Conservation (phyloP, 2,797 vertebrate genomes). For the Amniataba percoides region DNA sequence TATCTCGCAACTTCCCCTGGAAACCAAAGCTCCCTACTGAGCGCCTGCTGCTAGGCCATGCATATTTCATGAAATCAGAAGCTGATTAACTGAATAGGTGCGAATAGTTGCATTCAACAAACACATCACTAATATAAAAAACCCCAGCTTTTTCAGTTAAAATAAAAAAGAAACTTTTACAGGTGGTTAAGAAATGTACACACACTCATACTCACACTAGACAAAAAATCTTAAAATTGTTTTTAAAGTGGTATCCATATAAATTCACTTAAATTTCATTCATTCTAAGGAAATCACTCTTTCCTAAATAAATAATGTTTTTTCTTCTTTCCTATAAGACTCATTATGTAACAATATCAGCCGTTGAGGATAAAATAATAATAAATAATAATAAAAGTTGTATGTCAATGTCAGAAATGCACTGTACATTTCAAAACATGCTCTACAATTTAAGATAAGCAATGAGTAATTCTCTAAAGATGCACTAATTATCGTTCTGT, state of each 20-base stretch:
- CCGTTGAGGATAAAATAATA: too few species aligned
- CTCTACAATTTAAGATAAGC: too few species aligned
- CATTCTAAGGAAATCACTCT: slow-evolving; percentile 11
- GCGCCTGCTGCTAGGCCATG: slow-evolving; percentile 72
- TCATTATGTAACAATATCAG: too few species aligned
- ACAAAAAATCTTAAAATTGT: not conserved
- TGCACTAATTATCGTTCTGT: too few species aligned
- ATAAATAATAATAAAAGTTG: too few species aligned
- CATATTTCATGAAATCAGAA: slow-evolving; percentile 85
- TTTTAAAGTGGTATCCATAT: not conserved
- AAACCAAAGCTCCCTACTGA: slow-evolving; percentile 67
- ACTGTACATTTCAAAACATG: too few species aligned
- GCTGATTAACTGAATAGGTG: slow-evolving; percentile 75
- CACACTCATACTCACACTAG: too few species aligned
- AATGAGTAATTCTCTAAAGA: too few species aligned
- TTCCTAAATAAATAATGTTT: too few species aligned
- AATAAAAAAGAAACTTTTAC: slow-evolving; percentile 22
- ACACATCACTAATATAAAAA: slow-evolving; percentile 54
- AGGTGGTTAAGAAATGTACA: not conserved
- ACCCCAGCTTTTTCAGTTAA: slow-evolving; percentile 14
- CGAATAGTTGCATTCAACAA: slow-evolving; percentile 64
- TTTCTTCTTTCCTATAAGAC: too few species aligned
- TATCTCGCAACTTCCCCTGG: slow-evolving; percentile 49
- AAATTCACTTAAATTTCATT: not conserved
- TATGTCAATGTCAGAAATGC: too few species aligned